Evolutionary conservation across 1,140 invertebrate genomes (phyloP).

Genomic region (Cyclargus thomasi): DNA sequence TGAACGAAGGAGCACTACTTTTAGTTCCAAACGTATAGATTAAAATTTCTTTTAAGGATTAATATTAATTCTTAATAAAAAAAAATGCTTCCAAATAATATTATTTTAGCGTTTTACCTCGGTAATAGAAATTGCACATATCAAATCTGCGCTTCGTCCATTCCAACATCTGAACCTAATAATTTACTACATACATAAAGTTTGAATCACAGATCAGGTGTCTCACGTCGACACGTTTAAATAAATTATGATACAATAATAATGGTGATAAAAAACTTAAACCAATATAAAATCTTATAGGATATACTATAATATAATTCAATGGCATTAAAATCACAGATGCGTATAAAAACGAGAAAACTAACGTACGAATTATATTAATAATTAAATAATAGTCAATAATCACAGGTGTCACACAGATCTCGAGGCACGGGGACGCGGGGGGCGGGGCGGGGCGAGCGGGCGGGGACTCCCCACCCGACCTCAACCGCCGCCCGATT

Average conservation of each 20-base stretch:
- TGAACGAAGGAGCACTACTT: background rate
- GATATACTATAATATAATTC: constrained; percentile 43
- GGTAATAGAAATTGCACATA: background rate
- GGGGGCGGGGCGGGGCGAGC: too few species aligned
- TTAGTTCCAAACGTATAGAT: background rate
- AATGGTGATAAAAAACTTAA: constrained; percentile 44
- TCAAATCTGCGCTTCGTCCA: background rate
- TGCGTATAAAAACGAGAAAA: constrained; percentile 57
- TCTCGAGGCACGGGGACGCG: constrained; percentile 49
- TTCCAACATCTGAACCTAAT: constrained; percentile 8
- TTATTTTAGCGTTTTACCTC: background rate
- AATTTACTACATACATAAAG: constrained; percentile 25
- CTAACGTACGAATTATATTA: constrained; percentile 60
- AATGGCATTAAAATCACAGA: constrained; percentile 71
- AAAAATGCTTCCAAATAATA: background rate
- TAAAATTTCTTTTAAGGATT: too few species aligned
- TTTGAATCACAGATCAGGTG: constrained; percentile 23
- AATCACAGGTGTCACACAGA: constrained; percentile 63
- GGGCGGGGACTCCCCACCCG: too few species aligned
- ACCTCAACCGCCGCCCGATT: background rate
- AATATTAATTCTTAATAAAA: too few species aligned
- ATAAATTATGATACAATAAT: constrained; percentile 31
- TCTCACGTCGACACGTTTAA: constrained; percentile 24
- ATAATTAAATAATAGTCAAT: constrained; percentile 60
- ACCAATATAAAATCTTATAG: constrained; percentile 49